Conservation (phyloP, 1,140 invertebrate species). For the Chrysomallon squamiferum region DNA sequence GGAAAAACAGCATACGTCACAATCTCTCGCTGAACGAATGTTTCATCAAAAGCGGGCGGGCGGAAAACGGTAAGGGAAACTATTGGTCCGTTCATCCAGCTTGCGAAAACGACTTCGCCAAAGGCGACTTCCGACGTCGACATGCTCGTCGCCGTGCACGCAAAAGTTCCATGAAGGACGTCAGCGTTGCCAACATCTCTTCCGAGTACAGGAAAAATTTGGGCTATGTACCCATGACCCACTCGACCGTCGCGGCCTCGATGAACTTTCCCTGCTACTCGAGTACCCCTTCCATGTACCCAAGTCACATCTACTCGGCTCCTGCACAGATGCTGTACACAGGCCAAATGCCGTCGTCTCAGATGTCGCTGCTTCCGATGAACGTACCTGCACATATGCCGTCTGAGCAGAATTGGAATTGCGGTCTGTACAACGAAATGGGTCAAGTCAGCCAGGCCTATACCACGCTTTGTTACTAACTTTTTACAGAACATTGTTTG, state of each 20-base stretch:
- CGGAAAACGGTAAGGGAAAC: constrained; percentile 92
- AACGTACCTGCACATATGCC: too few species aligned
- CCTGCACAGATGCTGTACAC: too few species aligned
- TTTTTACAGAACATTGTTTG: too few species aligned
- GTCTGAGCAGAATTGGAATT: too few species aligned
- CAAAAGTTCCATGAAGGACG: neutral
- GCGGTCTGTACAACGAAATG: too few species aligned
- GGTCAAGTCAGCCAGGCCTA: too few species aligned
- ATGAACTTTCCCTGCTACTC: neutral
- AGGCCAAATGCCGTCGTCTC: too few species aligned
- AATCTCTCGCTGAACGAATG: constrained; percentile 97
- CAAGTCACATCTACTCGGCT: too few species aligned
- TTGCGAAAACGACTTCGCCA: constrained; percentile 91
- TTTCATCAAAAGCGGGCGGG: constrained; percentile 88
- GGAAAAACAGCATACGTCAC: constrained; percentile 70
- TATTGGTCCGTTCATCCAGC: constrained; percentile 98
- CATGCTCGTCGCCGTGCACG: constrained; percentile 75
- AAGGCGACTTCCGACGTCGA: constrained; percentile 93
- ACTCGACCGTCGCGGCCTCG: neutral
- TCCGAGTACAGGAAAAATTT: neutral
- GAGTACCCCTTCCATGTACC: neutral
- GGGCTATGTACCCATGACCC: neutral
- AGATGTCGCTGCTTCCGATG: too few species aligned
- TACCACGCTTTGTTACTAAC: too few species aligned
- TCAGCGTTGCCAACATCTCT: neutral